These are phyloP conservation scores for Kryptopterus vitreolus DNA, from an alignment of 2,797 vertebrate species.

Conservation along the genomic window DNA sequence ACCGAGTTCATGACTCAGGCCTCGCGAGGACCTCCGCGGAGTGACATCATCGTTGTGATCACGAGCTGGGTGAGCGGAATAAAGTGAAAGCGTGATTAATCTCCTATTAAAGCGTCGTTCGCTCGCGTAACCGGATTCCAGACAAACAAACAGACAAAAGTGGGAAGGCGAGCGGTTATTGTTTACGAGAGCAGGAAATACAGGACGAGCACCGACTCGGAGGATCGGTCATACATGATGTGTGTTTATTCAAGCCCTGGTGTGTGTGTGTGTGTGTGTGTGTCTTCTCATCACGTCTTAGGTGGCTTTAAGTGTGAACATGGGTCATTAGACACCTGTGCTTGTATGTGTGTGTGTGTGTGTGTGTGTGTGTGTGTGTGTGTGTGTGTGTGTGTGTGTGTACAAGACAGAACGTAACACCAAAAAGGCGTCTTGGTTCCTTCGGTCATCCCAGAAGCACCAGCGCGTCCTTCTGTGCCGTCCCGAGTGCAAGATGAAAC, in stretches of 20 bases:
- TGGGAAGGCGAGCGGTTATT: neutral
- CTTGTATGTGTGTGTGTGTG: conserved; percentile 32
- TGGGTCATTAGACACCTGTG: conserved; percentile 13
- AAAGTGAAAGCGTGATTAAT: neutral
- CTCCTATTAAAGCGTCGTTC: neutral
- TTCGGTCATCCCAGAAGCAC: neutral
- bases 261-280: neutral
- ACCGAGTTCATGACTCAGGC: conserved; percentile 82
- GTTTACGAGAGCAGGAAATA: conserved; percentile 6
- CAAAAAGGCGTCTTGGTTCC: neutral
- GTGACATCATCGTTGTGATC: conserved; percentile 41
- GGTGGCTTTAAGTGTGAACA: neutral
- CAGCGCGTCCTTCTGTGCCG: neutral
- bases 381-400: no score
- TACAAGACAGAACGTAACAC: neutral
- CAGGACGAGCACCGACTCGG: neutral
- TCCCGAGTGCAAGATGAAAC: neutral
- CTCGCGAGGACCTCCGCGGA: conserved; percentile 55
- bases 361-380: neutral
- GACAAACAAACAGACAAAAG: neutral
- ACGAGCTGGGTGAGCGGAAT: conserved; percentile 36
- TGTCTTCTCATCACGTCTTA: neutral
- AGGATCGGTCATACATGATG: neutral
- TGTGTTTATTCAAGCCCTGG: conserved; percentile 12
- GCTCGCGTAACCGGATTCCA: neutral